phyloP scores from a whole-genome alignment of 2,797 vertebrate species.

The Syngnathus acus region DNA sequence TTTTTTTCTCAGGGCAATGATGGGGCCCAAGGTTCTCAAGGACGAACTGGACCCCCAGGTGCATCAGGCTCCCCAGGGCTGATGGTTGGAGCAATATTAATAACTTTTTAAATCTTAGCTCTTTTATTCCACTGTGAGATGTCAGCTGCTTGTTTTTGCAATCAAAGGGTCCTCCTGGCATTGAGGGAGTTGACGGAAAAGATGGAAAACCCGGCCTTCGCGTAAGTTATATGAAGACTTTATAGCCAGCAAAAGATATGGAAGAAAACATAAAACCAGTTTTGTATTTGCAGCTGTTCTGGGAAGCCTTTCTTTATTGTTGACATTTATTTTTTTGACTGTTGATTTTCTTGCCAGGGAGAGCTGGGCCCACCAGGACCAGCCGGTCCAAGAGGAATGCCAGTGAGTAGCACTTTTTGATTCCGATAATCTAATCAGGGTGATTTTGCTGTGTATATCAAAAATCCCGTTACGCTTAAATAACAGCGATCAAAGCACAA shows the following conservation, averaged over 20 bases:
- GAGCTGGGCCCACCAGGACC: slow-evolving; percentile 77
- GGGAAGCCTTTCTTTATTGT: neutral
- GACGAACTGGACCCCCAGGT: slow-evolving; percentile 78
- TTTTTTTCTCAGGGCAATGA: slow-evolving; percentile 69
- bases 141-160: slow-evolving; percentile 12
- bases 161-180: slow-evolving; percentile 80
- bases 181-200: slow-evolving; percentile 90
- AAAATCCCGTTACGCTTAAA: neutral
- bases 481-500: no score
- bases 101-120: slow-evolving; percentile 6
- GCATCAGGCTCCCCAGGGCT: slow-evolving; percentile 79
- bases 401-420: slow-evolving; percentile 69
- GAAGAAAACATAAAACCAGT: neutral
- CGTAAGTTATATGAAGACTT: slow-evolving; percentile 57
- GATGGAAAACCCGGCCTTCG: slow-evolving; percentile 84
- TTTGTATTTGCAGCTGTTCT: neutral
- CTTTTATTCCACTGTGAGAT: neutral
- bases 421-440: slow-evolving; percentile 11
- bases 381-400: slow-evolving; percentile 82
- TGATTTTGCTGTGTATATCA: neutral
- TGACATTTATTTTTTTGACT: slow-evolving; percentile 29
- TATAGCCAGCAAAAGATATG: neutral
- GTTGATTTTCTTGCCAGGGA: slow-evolving; percentile 65
- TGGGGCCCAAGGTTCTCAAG: slow-evolving; percentile 77
- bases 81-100: slow-evolving; percentile 64